Evolutionary conservation across 1,140 invertebrate genomes (phyloP), one percentile per base, ranked within the genome.

Genomic region (Thaumetopoea pityocampa): DNA sequence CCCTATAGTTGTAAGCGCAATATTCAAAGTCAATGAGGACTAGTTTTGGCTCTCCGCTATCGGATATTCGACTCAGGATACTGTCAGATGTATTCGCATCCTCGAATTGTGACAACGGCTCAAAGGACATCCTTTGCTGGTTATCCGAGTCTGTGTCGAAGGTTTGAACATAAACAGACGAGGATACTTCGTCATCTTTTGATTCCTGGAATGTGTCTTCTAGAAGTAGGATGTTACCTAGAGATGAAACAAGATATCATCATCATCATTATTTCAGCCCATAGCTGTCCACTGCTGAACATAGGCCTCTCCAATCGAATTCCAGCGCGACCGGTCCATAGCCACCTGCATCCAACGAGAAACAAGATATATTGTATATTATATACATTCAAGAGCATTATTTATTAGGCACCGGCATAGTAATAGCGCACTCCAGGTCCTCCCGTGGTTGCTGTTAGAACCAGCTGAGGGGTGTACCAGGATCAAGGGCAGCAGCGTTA

Each of bases 21-120:
- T 97, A 98, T 81, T 98, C 96, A 79, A 95, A 98, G 73, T 98
- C 96, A 66, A 96, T 96, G 12, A 96, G 87, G 6, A 93, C 91
- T 15, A 96, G 69, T 55, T 90, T 88, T n/a, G 88, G 86, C 45
- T 89, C 89, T 4, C 78, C 76, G 1, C 82, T 86, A 42, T 88
- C 90, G 0, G 80, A 79, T 4, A 72, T 66, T 1, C 67, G 56
- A 10, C 73, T 84, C 5, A 51, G 42, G 0, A 81, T 51, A 1
- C 69, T 73, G 42, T 85, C 82, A 0, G 64, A 72, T 0, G 79
- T 79, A 49, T 70, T 77, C 0, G 58, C 63, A 3, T 83, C 79
- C 3, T 83, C 76, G 26, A 45, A 64, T 8, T 41, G 55, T 4
- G 58, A 29, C 1, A 70, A 4, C 0, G 44, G 35, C 6, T 61